Conservation (phyloP, 2,888 invertebrate species). For the Watsonalla cultraria region DNA sequence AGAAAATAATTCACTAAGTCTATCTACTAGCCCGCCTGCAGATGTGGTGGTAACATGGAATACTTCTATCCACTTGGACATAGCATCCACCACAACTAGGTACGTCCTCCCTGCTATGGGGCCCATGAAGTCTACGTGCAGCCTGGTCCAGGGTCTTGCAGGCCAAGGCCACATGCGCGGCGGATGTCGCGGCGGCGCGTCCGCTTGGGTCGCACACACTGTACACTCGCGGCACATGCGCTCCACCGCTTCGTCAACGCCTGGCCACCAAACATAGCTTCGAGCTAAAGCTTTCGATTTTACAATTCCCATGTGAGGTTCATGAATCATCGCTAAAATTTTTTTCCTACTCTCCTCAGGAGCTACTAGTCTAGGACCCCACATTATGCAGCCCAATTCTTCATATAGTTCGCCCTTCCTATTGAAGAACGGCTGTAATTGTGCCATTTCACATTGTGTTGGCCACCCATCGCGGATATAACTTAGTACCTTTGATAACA, state of each 20-base stretch:
- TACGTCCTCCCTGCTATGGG: constrained; percentile 9
- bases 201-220: no score
- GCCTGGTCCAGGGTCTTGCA: background rate
- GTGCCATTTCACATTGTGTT: background rate
- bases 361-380: background rate
- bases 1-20: constrained; percentile 4
- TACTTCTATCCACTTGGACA: constrained; percentile 16
- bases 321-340: background rate
- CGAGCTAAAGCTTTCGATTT: background rate
- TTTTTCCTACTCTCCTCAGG: background rate
- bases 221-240: no score
- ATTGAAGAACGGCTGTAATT: constrained; percentile 16
- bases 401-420: constrained; percentile 15
- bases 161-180: background rate
- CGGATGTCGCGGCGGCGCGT: background rate
- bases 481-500: constrained; percentile 11
- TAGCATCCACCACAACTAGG: constrained; percentile 12
- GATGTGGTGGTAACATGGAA: constrained; percentile 9
- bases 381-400: constrained; percentile 15
- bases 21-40: background rate
- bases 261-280: background rate
- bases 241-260: no score
- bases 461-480: constrained; percentile 20
- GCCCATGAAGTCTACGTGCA: constrained; percentile 13
- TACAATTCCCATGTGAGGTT: background rate